Conservation (phyloP, 2,113 vertebrate genomes). For the Epinephelus lanceolatus region DNA sequence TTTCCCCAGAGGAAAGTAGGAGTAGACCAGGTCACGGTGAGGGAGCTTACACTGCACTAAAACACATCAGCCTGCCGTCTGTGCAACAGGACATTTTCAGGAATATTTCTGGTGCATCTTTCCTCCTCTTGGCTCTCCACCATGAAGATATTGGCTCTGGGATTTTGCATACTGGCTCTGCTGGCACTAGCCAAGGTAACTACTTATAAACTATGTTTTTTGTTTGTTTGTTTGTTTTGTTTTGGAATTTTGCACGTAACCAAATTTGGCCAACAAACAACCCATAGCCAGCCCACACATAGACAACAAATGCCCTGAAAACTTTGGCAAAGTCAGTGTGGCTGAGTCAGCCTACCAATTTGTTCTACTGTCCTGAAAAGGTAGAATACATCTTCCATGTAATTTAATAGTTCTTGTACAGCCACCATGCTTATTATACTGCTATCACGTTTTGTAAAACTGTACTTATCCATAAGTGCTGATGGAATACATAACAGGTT, state of each 20-base stretch:
- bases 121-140: conserved; percentile 4
- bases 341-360: background rate
- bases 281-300: no score
- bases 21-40: background rate
- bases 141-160: conserved; percentile 57
- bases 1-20: background rate
- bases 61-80: background rate
- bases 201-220: background rate
- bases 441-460: background rate
- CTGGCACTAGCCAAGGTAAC: conserved; percentile 60
- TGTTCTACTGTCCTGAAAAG: background rate
- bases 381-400: background rate
- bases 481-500: background rate
- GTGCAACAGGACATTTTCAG: background rate
- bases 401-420: background rate
- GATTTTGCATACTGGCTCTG: conserved; percentile 42
- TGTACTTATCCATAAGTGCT: background rate
- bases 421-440: background rate
- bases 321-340: background rate
- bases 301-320: background rate
- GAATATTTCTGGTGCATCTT: conserved; percentile 11
- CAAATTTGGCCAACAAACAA: background rate
- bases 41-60: background rate
- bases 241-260: background rate
- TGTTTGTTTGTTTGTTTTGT: no score